Conservation (phyloP, 92 coral and sea anemone species). For the Siderastrea siderea region DNA sequence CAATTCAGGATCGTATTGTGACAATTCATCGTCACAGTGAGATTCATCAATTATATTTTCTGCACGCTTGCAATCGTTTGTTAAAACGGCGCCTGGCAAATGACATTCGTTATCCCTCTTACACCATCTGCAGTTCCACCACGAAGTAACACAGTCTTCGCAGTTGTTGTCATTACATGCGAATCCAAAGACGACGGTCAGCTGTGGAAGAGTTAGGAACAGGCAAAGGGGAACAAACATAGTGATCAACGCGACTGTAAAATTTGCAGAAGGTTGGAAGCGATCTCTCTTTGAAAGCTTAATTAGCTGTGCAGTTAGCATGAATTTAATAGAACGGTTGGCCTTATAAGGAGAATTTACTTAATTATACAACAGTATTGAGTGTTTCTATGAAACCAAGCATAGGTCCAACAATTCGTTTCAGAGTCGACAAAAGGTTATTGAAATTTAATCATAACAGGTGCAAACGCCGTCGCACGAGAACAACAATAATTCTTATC, state of each 20-base stretch:
- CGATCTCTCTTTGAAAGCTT: too few relatives aligned
- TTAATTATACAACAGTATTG: too few relatives aligned
- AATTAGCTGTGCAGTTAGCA: too few relatives aligned
- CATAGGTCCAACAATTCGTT: too few relatives aligned
- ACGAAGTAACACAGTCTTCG: neutral
- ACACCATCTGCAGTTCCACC: conserved; percentile 71
- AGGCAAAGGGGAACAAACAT: neutral
- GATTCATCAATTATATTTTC: conserved; percentile 53
- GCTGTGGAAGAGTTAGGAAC: neutral
- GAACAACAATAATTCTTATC: too few relatives aligned
- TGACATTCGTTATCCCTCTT: conserved; percentile 66
- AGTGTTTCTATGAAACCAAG: too few relatives aligned
- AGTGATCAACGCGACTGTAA: neutral
- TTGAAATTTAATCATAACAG: too few relatives aligned
- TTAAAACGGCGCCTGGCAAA: conserved; percentile 27
- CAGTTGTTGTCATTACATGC: neutral
- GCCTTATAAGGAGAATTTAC: too few relatives aligned
- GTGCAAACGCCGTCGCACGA: too few relatives aligned
- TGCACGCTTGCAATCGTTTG: conserved; percentile 65
- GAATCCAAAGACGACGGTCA: neutral
- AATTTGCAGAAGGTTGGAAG: too few relatives aligned
- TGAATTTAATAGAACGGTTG: too few relatives aligned
- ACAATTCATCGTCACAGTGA: conserved; percentile 30
- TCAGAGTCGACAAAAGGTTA: too few relatives aligned
- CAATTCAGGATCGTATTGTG: conserved; percentile 50